phyloP scores from a whole-genome alignment of 1,140 invertebrate genomes.

The Palaemon carinicauda region DNA sequence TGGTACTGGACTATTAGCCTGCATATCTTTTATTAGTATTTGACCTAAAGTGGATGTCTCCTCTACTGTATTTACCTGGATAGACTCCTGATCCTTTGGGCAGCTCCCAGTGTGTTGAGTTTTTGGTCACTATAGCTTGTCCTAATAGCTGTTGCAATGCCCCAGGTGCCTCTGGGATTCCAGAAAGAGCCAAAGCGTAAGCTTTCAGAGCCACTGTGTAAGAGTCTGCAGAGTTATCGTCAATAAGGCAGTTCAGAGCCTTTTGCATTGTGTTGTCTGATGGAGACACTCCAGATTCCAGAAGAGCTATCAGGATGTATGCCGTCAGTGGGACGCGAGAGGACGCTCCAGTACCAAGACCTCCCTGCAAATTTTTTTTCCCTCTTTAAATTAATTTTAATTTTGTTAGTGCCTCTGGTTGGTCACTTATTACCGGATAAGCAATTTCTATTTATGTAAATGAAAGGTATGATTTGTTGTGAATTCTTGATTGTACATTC shows the following conservation, averaged over 20 bases:
- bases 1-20: too few relatives aligned
- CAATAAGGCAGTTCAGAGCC: conserved; percentile 82
- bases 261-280: conserved; percentile 63
- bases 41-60: neutral
- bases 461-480: too few relatives aligned
- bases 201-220: conserved; percentile 82
- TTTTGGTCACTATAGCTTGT: neutral
- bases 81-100: neutral
- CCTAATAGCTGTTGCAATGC: neutral
- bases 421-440: too few relatives aligned
- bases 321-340: conserved; percentile 81
- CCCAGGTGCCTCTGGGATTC: conserved; percentile 70
- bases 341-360: conserved; percentile 78
- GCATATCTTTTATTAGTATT: too few relatives aligned
- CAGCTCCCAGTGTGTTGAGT: conserved; percentile 9
- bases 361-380: conserved; percentile 73
- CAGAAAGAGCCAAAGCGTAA: conserved; percentile 79
- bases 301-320: conserved; percentile 81
- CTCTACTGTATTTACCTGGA: neutral
- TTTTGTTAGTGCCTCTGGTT: too few relatives aligned
- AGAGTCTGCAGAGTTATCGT: conserved; percentile 69
- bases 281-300: conserved; percentile 70
- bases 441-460: too few relatives aligned
- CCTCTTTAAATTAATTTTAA: too few relatives aligned
- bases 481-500: neutral